Conservation (phyloP, 2,888 invertebrate genomes). For the Amphimallon solstitiale region DNA sequence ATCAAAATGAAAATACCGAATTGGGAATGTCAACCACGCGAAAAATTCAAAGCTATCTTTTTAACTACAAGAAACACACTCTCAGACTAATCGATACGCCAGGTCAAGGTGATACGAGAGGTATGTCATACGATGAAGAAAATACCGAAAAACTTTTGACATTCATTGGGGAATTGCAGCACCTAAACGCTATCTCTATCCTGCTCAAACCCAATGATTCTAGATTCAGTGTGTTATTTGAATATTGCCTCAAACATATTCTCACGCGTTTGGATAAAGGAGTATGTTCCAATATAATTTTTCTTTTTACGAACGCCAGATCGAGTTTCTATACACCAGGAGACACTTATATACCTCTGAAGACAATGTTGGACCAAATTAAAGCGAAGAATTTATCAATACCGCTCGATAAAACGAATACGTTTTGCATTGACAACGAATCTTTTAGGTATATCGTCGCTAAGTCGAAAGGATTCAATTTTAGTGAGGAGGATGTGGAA, state of each 20-base stretch:
- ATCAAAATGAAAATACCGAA: conserved; percentile 43
- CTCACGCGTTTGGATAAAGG: conserved; percentile 56
- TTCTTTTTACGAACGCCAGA: conserved; percentile 56
- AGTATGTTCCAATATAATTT: conserved; percentile 55
- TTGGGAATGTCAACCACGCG: conserved; percentile 45
- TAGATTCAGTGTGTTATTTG: conserved; percentile 53
- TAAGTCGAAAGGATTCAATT: conserved; percentile 47
- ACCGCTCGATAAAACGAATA: conserved; percentile 51
- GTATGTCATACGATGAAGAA: conserved; percentile 44
- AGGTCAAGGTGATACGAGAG: conserved; percentile 52
- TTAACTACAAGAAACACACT: conserved; percentile 33
- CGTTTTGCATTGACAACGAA: conserved; percentile 59
- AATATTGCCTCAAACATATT: conserved; percentile 56
- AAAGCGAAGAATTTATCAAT: conserved; percentile 47
- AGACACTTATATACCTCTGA: conserved; percentile 51
- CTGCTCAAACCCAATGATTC: conserved; percentile 54
- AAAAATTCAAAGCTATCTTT: conserved; percentile 74
- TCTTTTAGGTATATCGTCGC: conserved; percentile 55
- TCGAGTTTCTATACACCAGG: conserved; percentile 54
- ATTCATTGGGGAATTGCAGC: conserved; percentile 53
- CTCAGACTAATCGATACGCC: conserved; percentile 57
- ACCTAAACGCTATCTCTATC: conserved; percentile 56
- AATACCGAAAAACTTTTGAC: conserved; percentile 50
- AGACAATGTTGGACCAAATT: conserved; percentile 50
- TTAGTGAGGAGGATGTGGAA: conserved; percentile 40